Evolutionary conservation across 2,888 invertebrate species (phyloP).

Genomic region (Salticus scenicus): DNA sequence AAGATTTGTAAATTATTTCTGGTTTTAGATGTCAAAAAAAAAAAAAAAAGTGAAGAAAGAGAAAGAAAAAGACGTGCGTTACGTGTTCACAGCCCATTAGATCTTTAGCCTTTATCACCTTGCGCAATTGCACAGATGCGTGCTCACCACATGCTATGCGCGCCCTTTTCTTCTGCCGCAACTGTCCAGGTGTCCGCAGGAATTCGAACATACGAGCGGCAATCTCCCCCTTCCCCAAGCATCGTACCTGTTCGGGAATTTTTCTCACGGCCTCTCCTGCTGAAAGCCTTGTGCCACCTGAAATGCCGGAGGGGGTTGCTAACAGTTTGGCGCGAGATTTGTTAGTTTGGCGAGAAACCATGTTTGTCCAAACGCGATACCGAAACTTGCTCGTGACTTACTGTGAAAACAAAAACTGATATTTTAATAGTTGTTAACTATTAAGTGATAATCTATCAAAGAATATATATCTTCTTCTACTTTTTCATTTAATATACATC

Average conservation of each 20-base stretch:
- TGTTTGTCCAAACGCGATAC: background rate
- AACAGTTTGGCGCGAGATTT: background rate
- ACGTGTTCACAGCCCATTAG: background rate
- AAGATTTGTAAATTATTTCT: too few relatives aligned
- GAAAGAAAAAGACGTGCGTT: conserved; percentile 5
- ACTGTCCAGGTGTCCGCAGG: conserved; percentile 47
- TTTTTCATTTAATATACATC: too few relatives aligned
- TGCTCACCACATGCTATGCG: conserved; percentile 7
- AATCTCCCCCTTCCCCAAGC: background rate
- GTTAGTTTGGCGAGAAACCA: background rate
- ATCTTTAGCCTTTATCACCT: background rate
- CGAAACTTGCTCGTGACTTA: too few relatives aligned
- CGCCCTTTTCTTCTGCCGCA: background rate
- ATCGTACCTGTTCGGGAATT: conserved; percentile 39
- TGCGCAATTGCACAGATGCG: conserved; percentile 41
- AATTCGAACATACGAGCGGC: background rate
- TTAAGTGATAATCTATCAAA: too few relatives aligned
- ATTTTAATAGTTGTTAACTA: too few relatives aligned
- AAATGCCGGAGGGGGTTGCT: conserved; percentile 54
- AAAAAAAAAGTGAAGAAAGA: too few relatives aligned
- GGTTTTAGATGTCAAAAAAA: too few relatives aligned
- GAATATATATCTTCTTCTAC: too few relatives aligned
- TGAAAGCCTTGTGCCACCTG: conserved; percentile 34
- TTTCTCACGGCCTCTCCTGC: conserved; percentile 63
- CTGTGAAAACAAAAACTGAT: too few relatives aligned